These are phyloP conservation scores for Villa cingulata DNA, from an alignment of 2,888 invertebrate genomes.

Conservation along the genomic window DNA sequence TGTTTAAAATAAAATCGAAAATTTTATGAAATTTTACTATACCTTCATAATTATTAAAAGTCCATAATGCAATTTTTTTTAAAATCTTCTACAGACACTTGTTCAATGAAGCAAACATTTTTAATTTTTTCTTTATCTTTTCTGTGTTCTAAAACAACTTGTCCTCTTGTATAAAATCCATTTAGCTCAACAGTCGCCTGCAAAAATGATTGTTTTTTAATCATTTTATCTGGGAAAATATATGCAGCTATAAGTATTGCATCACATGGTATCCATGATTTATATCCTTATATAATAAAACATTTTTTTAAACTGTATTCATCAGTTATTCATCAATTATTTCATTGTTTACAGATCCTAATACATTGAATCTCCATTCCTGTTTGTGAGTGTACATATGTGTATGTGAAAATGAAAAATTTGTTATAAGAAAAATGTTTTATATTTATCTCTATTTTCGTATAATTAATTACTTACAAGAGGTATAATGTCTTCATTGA, in stretches of 20 bases:
- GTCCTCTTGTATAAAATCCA: conserved; percentile 46
- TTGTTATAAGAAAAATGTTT: too few relatives aligned
- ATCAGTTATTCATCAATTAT: conserved; percentile 38
- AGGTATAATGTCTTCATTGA: conserved; percentile 22
- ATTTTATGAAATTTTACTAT: neutral
- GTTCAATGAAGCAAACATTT: conserved; percentile 31
- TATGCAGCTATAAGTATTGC: conserved; percentile 38
- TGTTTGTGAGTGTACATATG: conserved; percentile 18
- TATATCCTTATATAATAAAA: conserved; percentile 18
- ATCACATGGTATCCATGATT: conserved; percentile 39
- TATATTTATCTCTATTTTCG: too few relatives aligned
- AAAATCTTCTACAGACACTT: conserved; percentile 38
- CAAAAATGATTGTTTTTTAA: conserved; percentile 25
- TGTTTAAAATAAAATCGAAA: too few relatives aligned
- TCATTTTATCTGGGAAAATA: conserved; percentile 33
- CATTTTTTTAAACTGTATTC: conserved; percentile 38
- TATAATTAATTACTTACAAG: conserved; percentile 19
- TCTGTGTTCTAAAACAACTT: conserved; percentile 46
- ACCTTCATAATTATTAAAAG: conserved; percentile 20
- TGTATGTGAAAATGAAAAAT: too few relatives aligned
- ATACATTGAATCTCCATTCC: conserved; percentile 40
- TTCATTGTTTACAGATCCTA: conserved; percentile 32
- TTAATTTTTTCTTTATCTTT: conserved; percentile 22
- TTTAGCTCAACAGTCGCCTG: conserved; percentile 46
- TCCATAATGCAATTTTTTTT: conserved; percentile 37